Evolutionary conservation across 2,113 vertebrate species (phyloP), one percentile per base, ranked within the genome.

Genomic region (Nerophis lumbriciformis): DNA sequence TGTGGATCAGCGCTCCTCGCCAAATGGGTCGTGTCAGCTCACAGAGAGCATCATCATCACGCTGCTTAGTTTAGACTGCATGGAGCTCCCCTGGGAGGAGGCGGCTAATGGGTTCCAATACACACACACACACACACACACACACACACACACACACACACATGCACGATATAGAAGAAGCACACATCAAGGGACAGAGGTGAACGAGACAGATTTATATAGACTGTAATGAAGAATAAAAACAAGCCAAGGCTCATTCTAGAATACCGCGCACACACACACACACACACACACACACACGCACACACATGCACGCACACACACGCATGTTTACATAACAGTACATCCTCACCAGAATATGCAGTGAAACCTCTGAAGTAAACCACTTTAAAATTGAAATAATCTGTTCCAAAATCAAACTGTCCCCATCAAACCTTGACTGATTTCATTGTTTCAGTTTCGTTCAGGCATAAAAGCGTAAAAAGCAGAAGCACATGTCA

Each of bases 11-110:
- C 76, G 66, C 72, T 81, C 63, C 66, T 66, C 70, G 70, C 68
- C 78, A 88, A 87, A 88, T 85, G 76, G 73, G 66, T 86, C 81
- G 71, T 85, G 85, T 88, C 87, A 87, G 88, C 81, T 76, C 78
- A 82, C 78, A 70, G 76, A 80, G 68, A 82, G 68, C 69, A 79
- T 86, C 83, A 85, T 88, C 77, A 85, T 83, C 79, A 65, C 11
- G 53, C 80, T 81, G 80, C 83, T 86, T 80, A 83, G 82, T 83
- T 84, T 82, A 72, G 78, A 83, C 78, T 72, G 42, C 42, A 45
- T 45, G 70, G 76, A 75, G 67, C 71, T 81, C 77, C 49, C 6
- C 78, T 79, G 82, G 82, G 83, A 83, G 66, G 68, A 75, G 76
- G 39, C 9, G 71, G 75, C 77, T 73, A 82, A 84, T 77, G 79